phyloP scores from a whole-genome alignment of 2,113 vertebrate genomes.

The Ceyx margarethae region DNA sequence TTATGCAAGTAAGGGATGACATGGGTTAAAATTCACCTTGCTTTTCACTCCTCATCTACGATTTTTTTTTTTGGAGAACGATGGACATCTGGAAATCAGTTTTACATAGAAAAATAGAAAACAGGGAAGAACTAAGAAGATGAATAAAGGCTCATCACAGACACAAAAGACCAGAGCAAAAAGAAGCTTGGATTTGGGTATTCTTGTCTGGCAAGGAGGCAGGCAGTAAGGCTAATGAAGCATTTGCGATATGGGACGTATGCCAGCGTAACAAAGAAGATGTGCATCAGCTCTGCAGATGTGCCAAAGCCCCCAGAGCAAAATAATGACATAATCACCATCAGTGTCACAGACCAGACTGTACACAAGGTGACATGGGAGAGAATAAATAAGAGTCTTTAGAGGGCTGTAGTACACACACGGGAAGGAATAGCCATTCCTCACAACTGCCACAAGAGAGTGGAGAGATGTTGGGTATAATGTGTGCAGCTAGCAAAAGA shows the following conservation, averaged over 20 bases:
- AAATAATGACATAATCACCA: slow-evolving; percentile 99
- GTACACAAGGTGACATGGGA: slow-evolving; percentile 95
- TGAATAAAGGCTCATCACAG: slow-evolving; percentile 81
- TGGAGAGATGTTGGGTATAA: slow-evolving; percentile 19
- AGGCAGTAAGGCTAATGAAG: slow-evolving; percentile 89
- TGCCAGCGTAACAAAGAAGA: slow-evolving; percentile 87
- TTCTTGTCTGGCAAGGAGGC: slow-evolving; percentile 87
- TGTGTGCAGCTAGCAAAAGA: slow-evolving; percentile 57
- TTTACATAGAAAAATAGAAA: slow-evolving; percentile 73
- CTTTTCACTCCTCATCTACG: slow-evolving; percentile 45
- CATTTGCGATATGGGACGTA: slow-evolving; percentile 81
- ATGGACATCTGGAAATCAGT: slow-evolving; percentile 82
- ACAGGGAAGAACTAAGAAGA: slow-evolving; percentile 79
- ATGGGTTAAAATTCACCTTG: slow-evolving; percentile 74
- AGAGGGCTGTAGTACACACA: slow-evolving; percentile 72
- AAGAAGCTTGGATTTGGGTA: slow-evolving; percentile 84
- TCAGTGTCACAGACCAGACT: slow-evolving; percentile 96
- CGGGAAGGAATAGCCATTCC: slow-evolving; percentile 58
- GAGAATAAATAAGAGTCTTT: slow-evolving; percentile 78
- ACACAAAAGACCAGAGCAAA: slow-evolving; percentile 81
- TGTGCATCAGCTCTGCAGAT: slow-evolving; percentile 88
- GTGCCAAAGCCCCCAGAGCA: slow-evolving; percentile 89
- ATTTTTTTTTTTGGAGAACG: slow-evolving; percentile 64
- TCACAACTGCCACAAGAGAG: slow-evolving; percentile 54
- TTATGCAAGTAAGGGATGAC: neutral